Conservation (phyloP, 2,888 invertebrate species). For the Ichneumoninae sp. region DNA sequence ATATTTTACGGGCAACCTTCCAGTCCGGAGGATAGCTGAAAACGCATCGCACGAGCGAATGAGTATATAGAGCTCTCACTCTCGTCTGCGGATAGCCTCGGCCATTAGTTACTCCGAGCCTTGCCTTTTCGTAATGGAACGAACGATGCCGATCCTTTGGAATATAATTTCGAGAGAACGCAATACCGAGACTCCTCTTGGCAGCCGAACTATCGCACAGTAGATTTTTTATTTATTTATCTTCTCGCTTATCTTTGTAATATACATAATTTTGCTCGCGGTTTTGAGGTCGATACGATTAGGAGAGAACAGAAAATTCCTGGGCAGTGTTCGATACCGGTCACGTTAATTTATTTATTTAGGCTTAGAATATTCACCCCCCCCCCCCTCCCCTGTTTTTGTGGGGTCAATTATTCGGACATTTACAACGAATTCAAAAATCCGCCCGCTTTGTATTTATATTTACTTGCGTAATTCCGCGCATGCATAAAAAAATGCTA, state of each 20-base stretch:
- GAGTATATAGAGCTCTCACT: slow-evolving; percentile 5
- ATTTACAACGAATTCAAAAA: not conserved
- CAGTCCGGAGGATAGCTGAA: slow-evolving; percentile 35
- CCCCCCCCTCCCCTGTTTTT: no score
- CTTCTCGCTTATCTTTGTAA: not conserved
- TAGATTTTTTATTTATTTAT: not conserved
- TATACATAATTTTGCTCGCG: not conserved
- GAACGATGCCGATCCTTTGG: not conserved
- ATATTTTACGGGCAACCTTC: slow-evolving; percentile 51
- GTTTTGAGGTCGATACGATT: not conserved
- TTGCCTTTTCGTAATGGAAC: slow-evolving; percentile 36
- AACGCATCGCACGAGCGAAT: slow-evolving; percentile 19
- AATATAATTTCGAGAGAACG: slow-evolving; percentile 28
- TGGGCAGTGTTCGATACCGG: no score
- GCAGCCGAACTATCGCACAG: not conserved
- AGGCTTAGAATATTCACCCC: no score
- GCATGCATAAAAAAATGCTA: slow-evolving; percentile 54
- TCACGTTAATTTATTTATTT: no score
- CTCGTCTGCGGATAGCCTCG: slow-evolving; percentile 1
- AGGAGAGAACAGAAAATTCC: not conserved
- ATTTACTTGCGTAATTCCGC: slow-evolving; percentile 39
- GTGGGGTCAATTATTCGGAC: not conserved
- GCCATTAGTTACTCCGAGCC: slow-evolving; percentile 26
- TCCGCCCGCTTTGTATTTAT: slow-evolving; percentile 20
- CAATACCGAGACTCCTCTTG: not conserved